phyloP scores from a whole-genome alignment of 2,797 vertebrate genomes.

The Clarias platycephalus region DNA sequence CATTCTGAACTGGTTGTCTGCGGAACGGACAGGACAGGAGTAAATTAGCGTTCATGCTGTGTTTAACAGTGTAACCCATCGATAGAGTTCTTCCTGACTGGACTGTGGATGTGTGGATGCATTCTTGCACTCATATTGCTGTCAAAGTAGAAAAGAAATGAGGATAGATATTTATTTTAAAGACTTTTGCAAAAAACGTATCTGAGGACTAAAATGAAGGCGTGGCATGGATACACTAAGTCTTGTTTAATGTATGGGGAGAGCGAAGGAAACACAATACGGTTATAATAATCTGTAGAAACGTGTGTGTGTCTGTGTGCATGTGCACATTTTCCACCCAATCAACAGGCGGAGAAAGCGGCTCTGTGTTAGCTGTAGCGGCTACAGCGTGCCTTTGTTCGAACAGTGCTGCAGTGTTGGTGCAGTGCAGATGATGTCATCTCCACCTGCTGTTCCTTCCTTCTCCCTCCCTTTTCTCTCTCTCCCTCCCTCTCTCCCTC shows the following conservation, averaged over 20 bases:
- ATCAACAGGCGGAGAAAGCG: constrained; percentile 46
- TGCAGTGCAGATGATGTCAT: constrained; percentile 79
- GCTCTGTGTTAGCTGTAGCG: constrained; percentile 42
- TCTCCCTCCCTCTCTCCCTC: constrained; percentile 54
- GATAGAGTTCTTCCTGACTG: neutral
- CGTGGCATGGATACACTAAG: neutral
- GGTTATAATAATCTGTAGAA: neutral
- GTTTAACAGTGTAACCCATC: neutral
- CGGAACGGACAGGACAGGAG: constrained; percentile 47
- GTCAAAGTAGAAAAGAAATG: neutral
- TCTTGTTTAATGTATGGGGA: neutral
- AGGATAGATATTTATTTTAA: neutral
- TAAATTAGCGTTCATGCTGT: constrained; percentile 7
- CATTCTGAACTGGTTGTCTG: constrained; percentile 99
- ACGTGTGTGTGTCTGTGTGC: constrained; percentile 7
- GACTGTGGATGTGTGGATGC: neutral
- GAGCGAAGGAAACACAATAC: neutral
- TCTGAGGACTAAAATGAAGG: neutral
- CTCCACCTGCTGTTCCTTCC: constrained; percentile 72
- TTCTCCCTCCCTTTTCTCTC: constrained; percentile 55
- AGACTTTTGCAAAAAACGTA: neutral
- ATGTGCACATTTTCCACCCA: neutral
- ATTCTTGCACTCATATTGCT: neutral
- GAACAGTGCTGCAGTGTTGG: constrained; percentile 78
- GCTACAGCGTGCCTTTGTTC: constrained; percentile 69